Evolutionary conservation across 2,113 vertebrate species (phyloP), one percentile per base, ranked within the genome.

Genomic region (Carettochelys insculpta): DNA sequence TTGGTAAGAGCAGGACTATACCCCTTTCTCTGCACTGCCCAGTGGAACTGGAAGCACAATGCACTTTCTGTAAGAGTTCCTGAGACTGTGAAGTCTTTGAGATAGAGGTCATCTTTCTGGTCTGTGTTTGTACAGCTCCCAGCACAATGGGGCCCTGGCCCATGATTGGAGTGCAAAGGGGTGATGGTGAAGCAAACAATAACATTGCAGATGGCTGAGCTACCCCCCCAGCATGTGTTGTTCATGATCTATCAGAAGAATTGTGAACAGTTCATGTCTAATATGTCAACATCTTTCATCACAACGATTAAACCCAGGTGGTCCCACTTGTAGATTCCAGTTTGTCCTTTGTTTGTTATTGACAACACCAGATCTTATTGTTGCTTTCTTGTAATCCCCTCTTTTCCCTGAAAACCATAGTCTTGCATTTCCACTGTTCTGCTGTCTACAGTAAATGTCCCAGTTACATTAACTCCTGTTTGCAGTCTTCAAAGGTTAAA

Each of bases 41-140:
- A 88, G 29, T 14, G 88, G 86, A 95, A 87, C 83, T 89, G 27
- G 51, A 84, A 92, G 83, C 89, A 77, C 61, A 93, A n/a, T 38
- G 8, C 41, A 80, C 2, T 20, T 20, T 86, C 45, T 61, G 77
- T 31, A 58, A 78, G 45, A n/a, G 71, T 89, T 87, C 89, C 77
- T 95, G 80, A 71, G 71, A 31, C 82, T 31, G 13, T 6, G 20
- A 71, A n/a, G 24, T 20, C 83, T 84, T 58, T 54, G 48, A 34
- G 24, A 58, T 2, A 3, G 27, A 24, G 5, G 31, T 11, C 22
- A 43, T 13, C 41, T 24, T 68, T 68, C 50, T 47, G 52, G n/a
- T 50, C 25, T 0, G 0, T 1, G 34, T 31, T 84, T 45, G 34
- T 29, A 71, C 24, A 92, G 50, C 2, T 1, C 25, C 8, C 38